A percentile compares a stretch with the other conserved stretches of the same genome.
phyloP scores from a whole-genome alignment of 2,113 vertebrate species.

The Gavialis gangeticus region DNA sequence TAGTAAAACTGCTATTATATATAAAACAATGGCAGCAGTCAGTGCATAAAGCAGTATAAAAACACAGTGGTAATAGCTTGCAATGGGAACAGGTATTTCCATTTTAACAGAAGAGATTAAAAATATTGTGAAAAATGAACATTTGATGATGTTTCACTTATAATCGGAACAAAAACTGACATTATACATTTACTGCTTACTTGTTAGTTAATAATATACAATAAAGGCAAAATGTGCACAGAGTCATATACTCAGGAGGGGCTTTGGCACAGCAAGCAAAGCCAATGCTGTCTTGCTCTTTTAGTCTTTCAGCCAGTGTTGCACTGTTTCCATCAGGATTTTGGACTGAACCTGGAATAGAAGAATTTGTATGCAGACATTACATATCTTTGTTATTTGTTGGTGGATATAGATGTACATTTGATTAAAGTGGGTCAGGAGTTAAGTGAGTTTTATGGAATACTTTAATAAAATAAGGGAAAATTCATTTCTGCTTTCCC shows the following conservation, averaged over 20 bases:
- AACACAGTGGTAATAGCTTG: background rate
- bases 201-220: background rate
- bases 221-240: background rate
- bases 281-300: background rate
- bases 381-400: background rate
- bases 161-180: background rate
- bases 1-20: background rate
- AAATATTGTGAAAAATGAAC: background rate
- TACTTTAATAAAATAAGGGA: background rate
- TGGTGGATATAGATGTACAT: background rate
- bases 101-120: background rate
- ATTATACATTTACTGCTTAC: background rate
- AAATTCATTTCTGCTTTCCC: background rate
- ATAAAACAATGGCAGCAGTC: background rate
- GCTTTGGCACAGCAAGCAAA: background rate
- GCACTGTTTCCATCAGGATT: background rate
- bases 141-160: background rate
- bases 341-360: background rate
- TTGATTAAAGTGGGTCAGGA: background rate
- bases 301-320: background rate
- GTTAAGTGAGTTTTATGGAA: background rate
- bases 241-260: background rate
- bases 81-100: background rate
- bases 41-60: background rate
- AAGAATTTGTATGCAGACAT: background rate